Evolutionary conservation across 2,113 vertebrate species (phyloP).

Genomic region (Ramphastos sulfuratus): DNA sequence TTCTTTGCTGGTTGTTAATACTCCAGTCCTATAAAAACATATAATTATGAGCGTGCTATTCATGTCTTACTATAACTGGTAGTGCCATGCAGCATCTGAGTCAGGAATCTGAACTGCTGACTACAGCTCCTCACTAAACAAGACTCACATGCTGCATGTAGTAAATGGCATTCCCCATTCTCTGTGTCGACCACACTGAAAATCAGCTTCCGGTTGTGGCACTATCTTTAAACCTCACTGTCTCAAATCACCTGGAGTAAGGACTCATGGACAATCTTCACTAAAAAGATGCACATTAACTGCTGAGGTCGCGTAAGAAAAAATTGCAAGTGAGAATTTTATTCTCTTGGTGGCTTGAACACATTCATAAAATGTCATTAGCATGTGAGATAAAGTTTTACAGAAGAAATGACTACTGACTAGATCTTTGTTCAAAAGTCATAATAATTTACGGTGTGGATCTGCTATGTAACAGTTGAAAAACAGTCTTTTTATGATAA

Average conservation of each 20-base stretch:
- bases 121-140: slow-evolving; percentile 45
- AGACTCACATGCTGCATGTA: slow-evolving; percentile 10
- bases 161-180: slow-evolving; percentile 28
- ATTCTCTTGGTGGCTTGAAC: slow-evolving; percentile 12
- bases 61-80: slow-evolving; percentile 34
- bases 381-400: slow-evolving; percentile 63
- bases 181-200: slow-evolving; percentile 32
- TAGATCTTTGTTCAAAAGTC: slow-evolving; percentile 63
- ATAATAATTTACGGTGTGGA: slow-evolving; percentile 58
- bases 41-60: slow-evolving; percentile 40
- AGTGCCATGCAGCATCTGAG: slow-evolving; percentile 35
- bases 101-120: slow-evolving; percentile 51
- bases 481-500: slow-evolving; percentile 64
- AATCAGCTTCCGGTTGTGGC: slow-evolving; percentile 28
- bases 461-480: slow-evolving; percentile 48
- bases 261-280: background rate
- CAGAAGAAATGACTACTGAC: slow-evolving; percentile 36
- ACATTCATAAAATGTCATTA: slow-evolving; percentile 60
- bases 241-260: background rate
- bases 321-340: slow-evolving; percentile 11
- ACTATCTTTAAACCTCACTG: slow-evolving; percentile 20
- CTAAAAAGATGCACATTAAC: slow-evolving; percentile 5
- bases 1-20: slow-evolving; percentile 33
- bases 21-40: slow-evolving; percentile 24
- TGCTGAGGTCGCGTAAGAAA: slow-evolving; percentile 40